Percentiles rank a stretch among this genome's conserved stretches.
Conservation (phyloP, 2,113 vertebrate species). For the Scopus umbretta region DNA sequence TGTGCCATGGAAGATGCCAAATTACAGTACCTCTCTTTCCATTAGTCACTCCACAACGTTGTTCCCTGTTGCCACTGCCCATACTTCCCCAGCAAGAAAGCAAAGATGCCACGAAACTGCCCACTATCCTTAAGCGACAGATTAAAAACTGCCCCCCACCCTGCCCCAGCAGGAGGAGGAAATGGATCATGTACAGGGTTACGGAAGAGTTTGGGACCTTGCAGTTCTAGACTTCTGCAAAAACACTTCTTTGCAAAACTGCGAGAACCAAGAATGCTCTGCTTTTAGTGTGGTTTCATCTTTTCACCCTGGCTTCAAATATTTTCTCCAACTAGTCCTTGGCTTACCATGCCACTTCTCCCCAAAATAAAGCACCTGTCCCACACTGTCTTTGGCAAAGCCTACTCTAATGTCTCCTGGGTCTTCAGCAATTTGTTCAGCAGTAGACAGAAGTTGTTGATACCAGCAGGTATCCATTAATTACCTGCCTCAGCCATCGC, state of each 20-base stretch:
- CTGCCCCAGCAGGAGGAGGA: background rate
- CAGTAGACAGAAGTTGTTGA: background rate
- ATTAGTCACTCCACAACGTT: background rate
- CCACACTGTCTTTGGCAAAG: background rate
- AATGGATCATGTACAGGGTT: background rate
- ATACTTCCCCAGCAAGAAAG: background rate
- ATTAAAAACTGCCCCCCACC: background rate
- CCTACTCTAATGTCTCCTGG: background rate
- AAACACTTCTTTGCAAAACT: background rate
- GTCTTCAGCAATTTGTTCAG: background rate
- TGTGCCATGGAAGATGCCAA: background rate
- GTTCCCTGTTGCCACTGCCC: background rate
- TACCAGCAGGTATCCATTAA: background rate
- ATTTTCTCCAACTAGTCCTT: background rate
- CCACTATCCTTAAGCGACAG: background rate
- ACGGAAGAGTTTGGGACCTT: background rate
- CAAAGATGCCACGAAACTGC: background rate
- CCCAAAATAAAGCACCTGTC: background rate
- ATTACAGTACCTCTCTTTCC: background rate
- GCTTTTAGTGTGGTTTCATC: background rate
- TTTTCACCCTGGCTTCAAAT: background rate
- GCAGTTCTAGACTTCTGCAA: background rate
- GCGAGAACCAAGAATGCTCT: background rate
- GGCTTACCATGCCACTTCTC: background rate
- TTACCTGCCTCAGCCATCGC: background rate